A percentile compares a stretch with the other conserved stretches of the same genome.
phyloP scores from a whole-genome alignment of 2,888 invertebrate species.

The Seladonia tumulorum region DNA sequence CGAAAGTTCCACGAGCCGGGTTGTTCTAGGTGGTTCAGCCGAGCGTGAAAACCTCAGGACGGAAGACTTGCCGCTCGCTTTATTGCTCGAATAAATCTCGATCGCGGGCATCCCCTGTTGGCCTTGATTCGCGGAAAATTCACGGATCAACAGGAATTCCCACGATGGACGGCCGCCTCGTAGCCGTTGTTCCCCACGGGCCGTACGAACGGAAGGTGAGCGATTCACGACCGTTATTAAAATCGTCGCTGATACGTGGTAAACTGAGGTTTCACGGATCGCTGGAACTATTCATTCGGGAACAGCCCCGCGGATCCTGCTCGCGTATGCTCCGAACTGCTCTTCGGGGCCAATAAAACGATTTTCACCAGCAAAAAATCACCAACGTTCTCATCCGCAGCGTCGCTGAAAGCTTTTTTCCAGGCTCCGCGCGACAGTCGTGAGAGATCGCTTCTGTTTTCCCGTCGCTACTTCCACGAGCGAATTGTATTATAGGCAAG shows the following conservation, averaged over 20 bases:
- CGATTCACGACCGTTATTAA: conserved; percentile 35
- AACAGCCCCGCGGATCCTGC: not conserved
- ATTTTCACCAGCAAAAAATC: not conserved
- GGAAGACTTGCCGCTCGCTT: conserved; percentile 34
- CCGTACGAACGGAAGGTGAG: not conserved
- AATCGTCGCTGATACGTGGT: conserved; percentile 33
- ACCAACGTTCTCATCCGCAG: not conserved
- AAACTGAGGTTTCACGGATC: conserved; percentile 48
- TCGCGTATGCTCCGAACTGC: not conserved
- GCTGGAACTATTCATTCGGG: conserved; percentile 44
- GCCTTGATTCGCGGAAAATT: conserved; percentile 65
- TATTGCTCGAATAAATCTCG: conserved; percentile 62
- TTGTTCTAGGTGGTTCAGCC: conserved; percentile 45
- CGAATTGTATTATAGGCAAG: not conserved
- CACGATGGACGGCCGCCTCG: conserved; percentile 47
- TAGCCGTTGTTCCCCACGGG: not conserved
- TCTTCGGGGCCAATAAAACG: conserved; percentile 2
- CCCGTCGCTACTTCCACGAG: not conserved
- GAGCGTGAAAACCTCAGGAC: conserved; percentile 42
- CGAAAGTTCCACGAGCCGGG: conserved; percentile 37
- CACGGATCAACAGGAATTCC: conserved; percentile 60
- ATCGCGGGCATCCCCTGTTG: conserved; percentile 25
- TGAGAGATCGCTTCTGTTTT: not conserved
- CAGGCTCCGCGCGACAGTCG: not conserved
- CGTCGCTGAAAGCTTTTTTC: not conserved